Evolutionary conservation across 2,888 invertebrate genomes (phyloP), one percentile per base, ranked within the genome.

Genomic region (Allophyes oxyacanthae): DNA sequence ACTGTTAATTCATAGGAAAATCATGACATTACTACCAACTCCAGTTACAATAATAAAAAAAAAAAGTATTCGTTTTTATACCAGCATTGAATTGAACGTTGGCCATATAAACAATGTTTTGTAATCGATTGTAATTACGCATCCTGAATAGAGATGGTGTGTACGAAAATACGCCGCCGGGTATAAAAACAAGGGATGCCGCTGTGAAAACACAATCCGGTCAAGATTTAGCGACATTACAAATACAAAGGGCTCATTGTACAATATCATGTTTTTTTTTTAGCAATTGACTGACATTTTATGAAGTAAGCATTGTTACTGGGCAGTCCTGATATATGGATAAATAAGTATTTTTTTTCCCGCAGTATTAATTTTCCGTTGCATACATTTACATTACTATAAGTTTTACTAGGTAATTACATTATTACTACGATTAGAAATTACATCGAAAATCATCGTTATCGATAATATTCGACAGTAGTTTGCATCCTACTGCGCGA

Each of bases 91-190:
- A 58, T 46, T 51, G 40, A 41, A 32, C 50, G 51, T 67, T 75
- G 67, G 38, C 37, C 45, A 46, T 65, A 64, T 62, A 77, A 79
- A 77, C 69, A 75, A 60, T 49, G 43, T 51, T 57, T 59, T 58
- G 70, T 81, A 78, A 85, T 83, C 81, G 78, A 82, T 82, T 84
- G 86, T 86, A 86, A 88, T 87, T 86, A 82, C 83, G 62, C 74
- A 74, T 80, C 50, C 72, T 80, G 75, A 80, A 83, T 81, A 78
- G 75, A 72, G 72, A 82, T 78, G 64, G 80, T 77, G 76, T 84
- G 82, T 86, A 83, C 69, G 78, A 84, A 85, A 88, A 85, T 78
- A 84, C 71, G 80, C 84, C 83, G 58, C 71, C 76, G 81, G 82
- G 71, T 80, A 81, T 57, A 83, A 85, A 87, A 88, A 89, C 85